phyloP scores from a whole-genome alignment of 2,113 vertebrate species.

The Thermophis baileyi region DNA sequence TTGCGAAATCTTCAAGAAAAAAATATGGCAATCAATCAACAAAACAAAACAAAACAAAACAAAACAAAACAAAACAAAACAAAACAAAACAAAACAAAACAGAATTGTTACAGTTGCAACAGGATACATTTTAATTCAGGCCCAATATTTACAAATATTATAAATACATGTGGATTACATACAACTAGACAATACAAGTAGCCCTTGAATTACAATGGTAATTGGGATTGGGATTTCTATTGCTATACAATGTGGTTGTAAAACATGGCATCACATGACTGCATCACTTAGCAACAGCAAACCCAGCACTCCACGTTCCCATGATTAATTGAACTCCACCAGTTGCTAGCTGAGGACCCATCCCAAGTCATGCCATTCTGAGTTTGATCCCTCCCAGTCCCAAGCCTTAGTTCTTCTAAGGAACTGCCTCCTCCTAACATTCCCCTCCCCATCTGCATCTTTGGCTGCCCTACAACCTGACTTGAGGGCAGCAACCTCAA shows the following conservation, averaged over 20 bases:
- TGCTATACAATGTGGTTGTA: neutral
- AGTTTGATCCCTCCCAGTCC: no score
- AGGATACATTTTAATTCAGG: neutral
- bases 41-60: neutral
- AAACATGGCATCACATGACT: neutral
- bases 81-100: neutral
- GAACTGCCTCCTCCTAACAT: no score
- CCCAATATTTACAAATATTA: neutral
- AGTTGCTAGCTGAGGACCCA: neutral
- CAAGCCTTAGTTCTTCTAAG: no score
- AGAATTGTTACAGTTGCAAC: neutral
- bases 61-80: neutral
- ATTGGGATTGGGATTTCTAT: neutral
- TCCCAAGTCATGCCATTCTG: neutral
- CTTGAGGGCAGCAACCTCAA: no score
- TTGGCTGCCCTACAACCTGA: no score
- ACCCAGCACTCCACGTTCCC: neutral
- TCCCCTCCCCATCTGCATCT: no score
- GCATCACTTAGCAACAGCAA: neutral
- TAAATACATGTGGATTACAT: neutral
- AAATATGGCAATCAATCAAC: slow-evolving; percentile 21
- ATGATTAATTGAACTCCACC: neutral
- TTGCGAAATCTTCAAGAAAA: slow-evolving; percentile 85
- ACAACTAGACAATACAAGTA: neutral
- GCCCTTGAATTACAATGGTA: neutral